Evolutionary conservation across 35 echinoderm and acorn worm species (phyloP).

Genomic region (Nesometra sesokonis): DNA sequence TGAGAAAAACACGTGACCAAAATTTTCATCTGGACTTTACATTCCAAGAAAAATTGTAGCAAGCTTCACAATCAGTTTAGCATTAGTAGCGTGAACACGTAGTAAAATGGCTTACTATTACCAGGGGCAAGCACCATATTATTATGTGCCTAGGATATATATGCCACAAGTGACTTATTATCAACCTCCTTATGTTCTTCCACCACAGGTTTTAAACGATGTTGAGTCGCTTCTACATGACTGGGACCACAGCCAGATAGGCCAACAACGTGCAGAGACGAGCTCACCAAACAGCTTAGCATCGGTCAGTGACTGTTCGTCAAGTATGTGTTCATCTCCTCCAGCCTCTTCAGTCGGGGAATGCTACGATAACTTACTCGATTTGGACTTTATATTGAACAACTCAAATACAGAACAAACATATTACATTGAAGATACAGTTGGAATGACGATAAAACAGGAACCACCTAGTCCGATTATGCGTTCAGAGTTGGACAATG

Average conservation of each 20-base stretch:
- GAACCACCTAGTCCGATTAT: constrained; percentile 48
- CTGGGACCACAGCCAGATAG: not conserved
- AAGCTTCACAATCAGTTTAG: not conserved
- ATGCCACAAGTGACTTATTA: not conserved
- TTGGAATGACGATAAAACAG: constrained; percentile 42
- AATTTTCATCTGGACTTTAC: not conserved
- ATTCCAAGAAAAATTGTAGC: not conserved
- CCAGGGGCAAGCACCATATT: too few relatives aligned
- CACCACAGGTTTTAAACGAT: not conserved
- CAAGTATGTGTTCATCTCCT: not conserved
- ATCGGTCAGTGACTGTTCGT: not conserved
- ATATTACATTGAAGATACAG: not conserved
- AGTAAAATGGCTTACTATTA: not conserved
- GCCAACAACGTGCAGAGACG: not conserved
- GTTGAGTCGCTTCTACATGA: not conserved
- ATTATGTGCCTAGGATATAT: not conserved
- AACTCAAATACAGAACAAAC: constrained; percentile 29
- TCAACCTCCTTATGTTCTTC: not conserved
- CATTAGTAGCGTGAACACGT: not conserved
- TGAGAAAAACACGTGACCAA: not conserved
- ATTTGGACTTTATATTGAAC: constrained; percentile 97
- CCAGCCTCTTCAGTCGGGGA: not conserved
- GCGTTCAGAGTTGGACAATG: constrained; percentile 7
- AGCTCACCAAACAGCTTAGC: not conserved
- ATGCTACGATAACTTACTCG: constrained; percentile 63